Evolutionary conservation across 2,797 vertebrate genomes (phyloP).

Genomic region (Masticophis lateralis): DNA sequence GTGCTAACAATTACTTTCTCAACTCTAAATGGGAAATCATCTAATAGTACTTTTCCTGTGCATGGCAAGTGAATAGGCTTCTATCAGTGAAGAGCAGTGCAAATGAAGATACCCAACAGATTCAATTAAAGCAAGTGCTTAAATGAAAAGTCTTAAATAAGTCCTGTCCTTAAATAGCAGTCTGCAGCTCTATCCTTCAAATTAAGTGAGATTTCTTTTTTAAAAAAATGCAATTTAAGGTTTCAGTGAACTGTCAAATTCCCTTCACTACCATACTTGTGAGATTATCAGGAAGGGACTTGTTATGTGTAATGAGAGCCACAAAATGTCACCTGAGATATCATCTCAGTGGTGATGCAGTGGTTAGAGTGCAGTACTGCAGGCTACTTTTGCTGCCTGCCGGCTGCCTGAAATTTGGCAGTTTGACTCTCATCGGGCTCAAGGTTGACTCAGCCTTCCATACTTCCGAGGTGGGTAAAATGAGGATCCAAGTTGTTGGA

Average conservation of each 20-base stretch:
- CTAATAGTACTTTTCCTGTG: neutral
- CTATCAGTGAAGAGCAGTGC: neutral
- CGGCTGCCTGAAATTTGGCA: no score
- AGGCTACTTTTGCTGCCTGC: no score
- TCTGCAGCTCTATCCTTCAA: neutral
- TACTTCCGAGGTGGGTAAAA: no score
- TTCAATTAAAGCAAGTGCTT: neutral
- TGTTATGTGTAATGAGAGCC: neutral
- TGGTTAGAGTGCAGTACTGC: no score
- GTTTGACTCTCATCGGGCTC: no score
- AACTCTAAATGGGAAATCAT: neutral
- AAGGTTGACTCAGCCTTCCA: no score
- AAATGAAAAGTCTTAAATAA: neutral
- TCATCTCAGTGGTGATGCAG: no score
- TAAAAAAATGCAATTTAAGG: neutral
- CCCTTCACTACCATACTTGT: neutral
- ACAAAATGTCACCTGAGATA: neutral
- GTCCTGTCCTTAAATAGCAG: neutral
- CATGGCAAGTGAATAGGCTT: neutral
- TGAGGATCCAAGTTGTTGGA: no score
- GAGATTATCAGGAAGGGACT: neutral
- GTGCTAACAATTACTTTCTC: neutral
- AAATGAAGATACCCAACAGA: neutral
- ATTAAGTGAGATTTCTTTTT: neutral
- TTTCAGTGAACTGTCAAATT: neutral